These are phyloP conservation scores for Poeciliopsis retropinna DNA, from an alignment of 2,113 vertebrate species.

Conservation along the genomic window DNA sequence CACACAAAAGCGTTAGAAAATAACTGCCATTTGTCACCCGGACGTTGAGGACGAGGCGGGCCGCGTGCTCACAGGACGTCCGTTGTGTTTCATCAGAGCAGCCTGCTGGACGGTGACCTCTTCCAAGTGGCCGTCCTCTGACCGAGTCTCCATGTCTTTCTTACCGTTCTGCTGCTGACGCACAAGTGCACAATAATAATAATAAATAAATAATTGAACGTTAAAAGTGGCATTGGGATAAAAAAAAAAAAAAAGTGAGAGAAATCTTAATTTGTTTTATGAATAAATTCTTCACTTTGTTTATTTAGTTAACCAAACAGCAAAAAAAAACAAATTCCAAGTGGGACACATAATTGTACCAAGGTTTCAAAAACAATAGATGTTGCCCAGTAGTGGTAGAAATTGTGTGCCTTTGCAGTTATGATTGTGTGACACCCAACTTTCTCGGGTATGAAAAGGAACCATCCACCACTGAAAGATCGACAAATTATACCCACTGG, in stretches of 20 bases:
- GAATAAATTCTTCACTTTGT: neutral
- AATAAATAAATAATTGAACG: neutral
- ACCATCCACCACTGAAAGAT: too few species aligned
- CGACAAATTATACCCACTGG: too few species aligned
- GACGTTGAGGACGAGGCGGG: neutral
- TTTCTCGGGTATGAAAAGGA: too few species aligned
- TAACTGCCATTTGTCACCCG: neutral
- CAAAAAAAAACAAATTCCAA: neutral
- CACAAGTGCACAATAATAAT: neutral
- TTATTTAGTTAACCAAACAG: neutral
- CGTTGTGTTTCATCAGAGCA: constrained; percentile 29
- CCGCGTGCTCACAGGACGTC: constrained; percentile 50
- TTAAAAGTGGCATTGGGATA: neutral
- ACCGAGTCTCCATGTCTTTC: constrained; percentile 69
- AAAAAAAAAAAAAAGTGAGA: too few species aligned
- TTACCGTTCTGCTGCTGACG: constrained; percentile 71
- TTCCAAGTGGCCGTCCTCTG: constrained; percentile 64
- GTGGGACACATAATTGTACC: neutral
- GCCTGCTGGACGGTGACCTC: constrained; percentile 51
- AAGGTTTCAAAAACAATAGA: too few species aligned
- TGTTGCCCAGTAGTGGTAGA: too few species aligned
- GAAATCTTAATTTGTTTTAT: neutral
- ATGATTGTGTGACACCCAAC: too few species aligned
- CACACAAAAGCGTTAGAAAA: neutral
- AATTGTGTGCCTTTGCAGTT: too few species aligned